phyloP scores from a whole-genome alignment of 2,113 vertebrate genomes.

The Corynorhinus townsendii region DNA sequence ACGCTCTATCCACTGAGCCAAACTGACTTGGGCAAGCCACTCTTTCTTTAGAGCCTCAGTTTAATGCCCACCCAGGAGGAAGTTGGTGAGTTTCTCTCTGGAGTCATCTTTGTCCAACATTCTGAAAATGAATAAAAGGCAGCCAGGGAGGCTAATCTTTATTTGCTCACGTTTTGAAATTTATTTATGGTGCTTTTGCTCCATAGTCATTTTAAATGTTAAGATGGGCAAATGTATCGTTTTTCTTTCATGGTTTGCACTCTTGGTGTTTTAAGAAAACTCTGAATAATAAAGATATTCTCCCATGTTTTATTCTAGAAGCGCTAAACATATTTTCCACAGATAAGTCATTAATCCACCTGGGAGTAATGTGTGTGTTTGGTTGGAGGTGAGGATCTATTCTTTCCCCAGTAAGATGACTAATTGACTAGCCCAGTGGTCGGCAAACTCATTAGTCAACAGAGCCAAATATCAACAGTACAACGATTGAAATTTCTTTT shows the following conservation, averaged over 20 bases:
- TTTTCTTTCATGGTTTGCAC: neutral
- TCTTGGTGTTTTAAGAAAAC: neutral
- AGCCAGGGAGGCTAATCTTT: neutral
- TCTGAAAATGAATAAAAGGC: neutral
- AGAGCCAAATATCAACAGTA: too few relatives aligned
- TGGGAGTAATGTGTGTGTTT: neutral
- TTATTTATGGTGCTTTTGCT: neutral
- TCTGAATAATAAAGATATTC: neutral
- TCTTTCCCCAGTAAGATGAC: neutral
- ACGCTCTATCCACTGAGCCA: too few relatives aligned
- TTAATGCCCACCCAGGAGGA: neutral
- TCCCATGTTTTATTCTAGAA: neutral
- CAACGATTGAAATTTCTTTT: too few relatives aligned
- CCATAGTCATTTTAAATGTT: neutral
- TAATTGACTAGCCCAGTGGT: too few relatives aligned
- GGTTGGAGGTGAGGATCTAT: neutral
- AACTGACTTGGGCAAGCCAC: neutral
- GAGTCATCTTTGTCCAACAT: neutral
- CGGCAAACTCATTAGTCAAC: too few relatives aligned
- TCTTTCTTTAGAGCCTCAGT: neutral
- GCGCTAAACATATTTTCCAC: neutral
- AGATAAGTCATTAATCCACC: neutral
- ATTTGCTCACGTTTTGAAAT: neutral
- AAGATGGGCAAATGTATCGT: neutral
- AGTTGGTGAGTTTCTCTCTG: neutral